These are phyloP conservation scores for Coptodon bakossiorum DNA, from an alignment of 2,113 vertebrate species.

Conservation along the genomic window DNA sequence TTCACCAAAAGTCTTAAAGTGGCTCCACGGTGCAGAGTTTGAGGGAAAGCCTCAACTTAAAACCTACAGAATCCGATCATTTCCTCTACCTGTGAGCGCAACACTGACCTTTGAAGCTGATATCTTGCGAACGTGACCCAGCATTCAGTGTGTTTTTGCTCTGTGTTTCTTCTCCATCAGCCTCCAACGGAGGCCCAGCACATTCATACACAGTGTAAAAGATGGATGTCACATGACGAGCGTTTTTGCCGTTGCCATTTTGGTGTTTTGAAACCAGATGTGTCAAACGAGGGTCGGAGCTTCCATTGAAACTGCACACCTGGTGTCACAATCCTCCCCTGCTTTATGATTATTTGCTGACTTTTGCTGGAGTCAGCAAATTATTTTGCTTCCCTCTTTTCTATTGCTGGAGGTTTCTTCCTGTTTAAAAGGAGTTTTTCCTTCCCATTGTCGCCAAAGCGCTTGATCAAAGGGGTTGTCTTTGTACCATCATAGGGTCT, in stretches of 20 bases:
- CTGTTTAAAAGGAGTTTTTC: neutral
- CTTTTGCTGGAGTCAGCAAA: neutral
- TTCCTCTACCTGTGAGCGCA: neutral
- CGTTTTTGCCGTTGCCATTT: neutral
- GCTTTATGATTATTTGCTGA: accelerated
- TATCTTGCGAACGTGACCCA: neutral
- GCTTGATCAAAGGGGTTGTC: neutral
- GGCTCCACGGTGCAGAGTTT: neutral
- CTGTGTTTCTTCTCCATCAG: neutral
- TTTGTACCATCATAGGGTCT: neutral
- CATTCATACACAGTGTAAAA: neutral
- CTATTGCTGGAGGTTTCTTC: neutral
- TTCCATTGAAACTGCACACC: neutral
- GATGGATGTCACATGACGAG: neutral
- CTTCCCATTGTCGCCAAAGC: neutral
- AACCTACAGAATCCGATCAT: neutral
- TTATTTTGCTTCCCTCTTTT: neutral
- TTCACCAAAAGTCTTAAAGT: neutral
- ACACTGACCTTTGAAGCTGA: accelerated
- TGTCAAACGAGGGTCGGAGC: accelerated
- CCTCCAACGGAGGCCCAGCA: neutral
- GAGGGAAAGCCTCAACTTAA: neutral
- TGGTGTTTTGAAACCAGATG: neutral
- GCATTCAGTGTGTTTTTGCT: neutral
- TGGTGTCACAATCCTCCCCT: neutral